These are phyloP conservation scores for Prinia subflava DNA, from an alignment of 2,113 vertebrate genomes.

Conservation along the genomic window DNA sequence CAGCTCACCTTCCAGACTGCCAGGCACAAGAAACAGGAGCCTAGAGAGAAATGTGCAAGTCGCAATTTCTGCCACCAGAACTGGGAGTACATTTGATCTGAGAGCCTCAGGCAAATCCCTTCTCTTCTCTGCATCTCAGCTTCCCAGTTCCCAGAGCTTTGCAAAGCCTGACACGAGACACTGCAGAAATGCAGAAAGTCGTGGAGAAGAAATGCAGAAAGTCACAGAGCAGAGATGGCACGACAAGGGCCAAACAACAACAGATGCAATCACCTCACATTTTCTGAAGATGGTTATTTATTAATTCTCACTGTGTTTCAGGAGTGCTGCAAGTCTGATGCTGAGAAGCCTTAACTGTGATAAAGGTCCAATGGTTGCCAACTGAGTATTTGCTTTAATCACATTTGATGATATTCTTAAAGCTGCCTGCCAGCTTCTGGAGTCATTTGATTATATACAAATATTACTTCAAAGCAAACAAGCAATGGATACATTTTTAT, in stretches of 20 bases:
- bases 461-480: slow-evolving; percentile 54
- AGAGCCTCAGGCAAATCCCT: slow-evolving; percentile 38
- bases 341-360: background rate
- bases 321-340: background rate
- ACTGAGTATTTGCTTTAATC: slow-evolving; percentile 40
- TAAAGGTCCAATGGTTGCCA: slow-evolving; percentile 17
- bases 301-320: background rate
- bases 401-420: slow-evolving; percentile 42
- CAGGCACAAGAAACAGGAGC: background rate
- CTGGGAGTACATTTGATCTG: background rate
- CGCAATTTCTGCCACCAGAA: background rate
- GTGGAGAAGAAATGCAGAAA: background rate
- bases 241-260: background rate
- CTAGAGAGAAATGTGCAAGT: background rate
- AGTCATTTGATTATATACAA: slow-evolving; percentile 48
- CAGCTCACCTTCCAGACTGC: background rate
- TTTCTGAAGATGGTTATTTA: background rate
- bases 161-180: background rate
- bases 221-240: background rate
- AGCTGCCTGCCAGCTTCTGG: slow-evolving; percentile 41
- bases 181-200: background rate
- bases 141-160: background rate
- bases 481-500: slow-evolving; percentile 35
- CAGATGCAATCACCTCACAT: background rate
- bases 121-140: slow-evolving; percentile 13